Conservation (phyloP, 2,888 invertebrate species). For the Prosopocoilus inquinatus region DNA sequence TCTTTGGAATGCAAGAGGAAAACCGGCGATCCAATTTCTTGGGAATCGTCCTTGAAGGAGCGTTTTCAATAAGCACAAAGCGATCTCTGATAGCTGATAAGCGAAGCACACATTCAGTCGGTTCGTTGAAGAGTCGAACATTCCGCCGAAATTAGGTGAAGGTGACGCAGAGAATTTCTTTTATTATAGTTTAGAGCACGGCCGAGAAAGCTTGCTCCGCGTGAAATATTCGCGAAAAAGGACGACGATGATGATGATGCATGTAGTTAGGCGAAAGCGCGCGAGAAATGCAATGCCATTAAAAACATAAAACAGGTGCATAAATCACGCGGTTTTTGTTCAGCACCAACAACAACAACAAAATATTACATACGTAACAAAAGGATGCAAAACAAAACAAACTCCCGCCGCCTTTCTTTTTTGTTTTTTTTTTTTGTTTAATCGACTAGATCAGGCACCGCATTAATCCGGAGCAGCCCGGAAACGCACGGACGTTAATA, state of each 20-base stretch:
- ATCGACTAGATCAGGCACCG: no score
- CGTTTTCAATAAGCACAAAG: neutral
- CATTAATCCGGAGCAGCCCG: no score
- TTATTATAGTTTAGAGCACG: no score
- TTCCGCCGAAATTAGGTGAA: neutral
- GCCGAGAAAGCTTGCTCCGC: neutral
- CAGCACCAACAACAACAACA: no score
- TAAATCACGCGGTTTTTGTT: neutral
- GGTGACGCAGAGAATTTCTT: neutral
- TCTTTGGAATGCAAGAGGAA: no score
- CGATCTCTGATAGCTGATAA: neutral
- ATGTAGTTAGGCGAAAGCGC: neutral
- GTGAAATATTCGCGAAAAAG: neutral
- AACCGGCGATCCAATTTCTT: no score
- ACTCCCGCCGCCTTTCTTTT: no score
- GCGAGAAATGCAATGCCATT: slow-evolving; percentile 1
- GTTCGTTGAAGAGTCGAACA: neutral
- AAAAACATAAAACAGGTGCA: slow-evolving; percentile 1
- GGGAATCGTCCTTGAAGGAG: neutral
- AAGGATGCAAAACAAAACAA: no score
- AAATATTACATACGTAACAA: no score
- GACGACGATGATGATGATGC: neutral
- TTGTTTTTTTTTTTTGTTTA: no score
- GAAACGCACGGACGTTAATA: no score
- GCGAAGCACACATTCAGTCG: neutral